phyloP scores from a whole-genome alignment of 64 coral and sea anemone genomes.

The Platygyra sinensis region DNA sequence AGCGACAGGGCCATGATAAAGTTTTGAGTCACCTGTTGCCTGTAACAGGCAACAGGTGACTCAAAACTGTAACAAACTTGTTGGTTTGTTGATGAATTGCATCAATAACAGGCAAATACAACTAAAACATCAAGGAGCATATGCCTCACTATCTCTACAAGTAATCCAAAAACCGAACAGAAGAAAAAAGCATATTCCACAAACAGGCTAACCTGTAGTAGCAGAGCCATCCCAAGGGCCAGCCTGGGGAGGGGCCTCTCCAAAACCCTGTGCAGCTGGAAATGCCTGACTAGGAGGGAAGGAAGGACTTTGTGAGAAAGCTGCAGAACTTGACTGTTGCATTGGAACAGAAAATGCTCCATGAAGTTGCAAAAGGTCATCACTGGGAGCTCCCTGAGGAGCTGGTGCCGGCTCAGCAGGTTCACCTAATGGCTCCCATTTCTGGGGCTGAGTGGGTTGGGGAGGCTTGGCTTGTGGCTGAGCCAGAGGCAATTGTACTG shows the following conservation, averaged over 20 bases:
- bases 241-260: slow-evolving; percentile 19
- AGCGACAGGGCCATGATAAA: too few relatives aligned
- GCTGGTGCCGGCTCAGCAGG: slow-evolving; percentile 19
- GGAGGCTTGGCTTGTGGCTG: neutral
- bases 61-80: too few relatives aligned
- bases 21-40: too few relatives aligned
- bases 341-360: slow-evolving; percentile 49
- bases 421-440: slow-evolving; percentile 52
- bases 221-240: slow-evolving; percentile 50
- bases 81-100: too few relatives aligned
- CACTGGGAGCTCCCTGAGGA: slow-evolving; percentile 34
- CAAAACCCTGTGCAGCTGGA: slow-evolving; percentile 67
- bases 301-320: slow-evolving; percentile 54
- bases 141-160: too few relatives aligned
- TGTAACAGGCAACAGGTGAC: too few relatives aligned
- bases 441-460: slow-evolving; percentile 32
- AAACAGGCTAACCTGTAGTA: neutral
- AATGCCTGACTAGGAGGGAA: slow-evolving; percentile 52
- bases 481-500: slow-evolving; percentile 10
- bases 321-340: slow-evolving; percentile 46
- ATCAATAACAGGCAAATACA: too few relatives aligned
- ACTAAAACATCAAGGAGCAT: too few relatives aligned
- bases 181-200: neutral
- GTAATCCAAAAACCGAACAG: too few relatives aligned
- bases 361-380: slow-evolving; percentile 72